Evolutionary conservation across 1,140 invertebrate species (phyloP), one percentile per base, ranked within the genome.

Genomic region (Aphidius ervi): DNA sequence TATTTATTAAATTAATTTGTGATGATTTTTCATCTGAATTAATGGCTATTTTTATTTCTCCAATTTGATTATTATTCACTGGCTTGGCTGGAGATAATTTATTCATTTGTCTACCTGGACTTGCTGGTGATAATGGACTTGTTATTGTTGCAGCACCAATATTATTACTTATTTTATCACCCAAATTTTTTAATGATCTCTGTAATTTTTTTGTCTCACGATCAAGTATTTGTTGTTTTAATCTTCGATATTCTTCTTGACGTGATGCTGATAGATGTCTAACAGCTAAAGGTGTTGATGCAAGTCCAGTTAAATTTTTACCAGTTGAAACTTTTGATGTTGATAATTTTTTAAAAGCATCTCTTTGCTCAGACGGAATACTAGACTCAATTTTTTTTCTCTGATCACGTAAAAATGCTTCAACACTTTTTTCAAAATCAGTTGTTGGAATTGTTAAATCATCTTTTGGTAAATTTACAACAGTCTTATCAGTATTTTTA

Each of bases 191-290:
- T 52, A 63, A 9, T 59, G 61, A 39, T 61, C 46, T 2, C 61
- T 63, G 45, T 59, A 69, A 42, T 72, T 71, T 72, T 45, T 72
- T 6, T 58, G 69, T 71, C 56, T 78, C 76, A 6, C 68, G 71
- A 59, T 79, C 72, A 5, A 72, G 39, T 20, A 80, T 77, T 48
- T 77, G 66, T 50, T 77, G 74, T 20, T 80, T 80, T n/a, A 81
- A 61, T 39, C 77, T 72, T 37, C 73, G 74, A 62, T 81, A 81
- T 54, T 80, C 79, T 59, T 78, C 75, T 68, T 80, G 77, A 23
- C 72, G 70, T 0, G 75, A 74, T 45, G 64, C 71, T 43, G 79
- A 72, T 7, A 81, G 61, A 68, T 79, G 78, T 42, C 74, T 71
- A 55, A 81, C 74, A 20, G 77, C 79, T 69, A 70, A 46, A 42